Evolutionary conservation across 2,797 vertebrate genomes (phyloP), one percentile per base, ranked within the genome.

Genomic region (Pseudopleuronectes americanus): DNA sequence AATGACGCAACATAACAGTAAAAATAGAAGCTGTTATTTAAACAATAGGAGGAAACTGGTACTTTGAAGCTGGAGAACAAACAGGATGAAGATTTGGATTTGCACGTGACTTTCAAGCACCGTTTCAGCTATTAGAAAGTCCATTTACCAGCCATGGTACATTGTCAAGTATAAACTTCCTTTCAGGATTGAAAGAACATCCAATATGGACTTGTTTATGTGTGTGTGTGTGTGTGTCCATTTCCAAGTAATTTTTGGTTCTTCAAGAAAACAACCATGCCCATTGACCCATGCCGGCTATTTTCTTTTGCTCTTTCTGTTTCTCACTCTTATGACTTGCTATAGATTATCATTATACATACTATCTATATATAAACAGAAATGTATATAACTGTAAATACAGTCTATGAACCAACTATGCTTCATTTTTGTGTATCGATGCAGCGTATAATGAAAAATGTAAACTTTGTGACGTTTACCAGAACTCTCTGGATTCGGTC

Each of bases 381-480:
- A 43, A 43, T 4, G 12, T 43, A 41, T 45, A 19, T 45, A 45
- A 45, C 17, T 4, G 43, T 16, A 53, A 17, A 59, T 14, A 43
- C 41, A 43, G 14, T 10, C 12, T 43, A 5, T 43, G 16, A 55
- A n/a, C 55, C 0, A 0, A 41, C 3, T 33, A 14, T 3, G 60
- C 21, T 68, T 28, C 22, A 2, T 8, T 57, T 47, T 23, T 24
- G 19, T 17, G 38, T 47, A 19, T 57, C 38, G 58, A 19, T 13
- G 28, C 28, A n/a, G 47, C 4, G 4, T 43, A 13, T 43, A 17
- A 43, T 4, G 41, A 13, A 17, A 9, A 56, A 61, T 17, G 8
- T 48, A 61, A 56, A 2, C 1, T 52, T 9, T 3, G 8, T 67
- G 59, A 86, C 22, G 58, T 76, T 52, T 21, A 75, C 19, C 83